Percentiles rank a stretch among this genome's conserved stretches.
phyloP scores from a whole-genome alignment of 2,113 vertebrate species.

The Crypturellus undulatus region DNA sequence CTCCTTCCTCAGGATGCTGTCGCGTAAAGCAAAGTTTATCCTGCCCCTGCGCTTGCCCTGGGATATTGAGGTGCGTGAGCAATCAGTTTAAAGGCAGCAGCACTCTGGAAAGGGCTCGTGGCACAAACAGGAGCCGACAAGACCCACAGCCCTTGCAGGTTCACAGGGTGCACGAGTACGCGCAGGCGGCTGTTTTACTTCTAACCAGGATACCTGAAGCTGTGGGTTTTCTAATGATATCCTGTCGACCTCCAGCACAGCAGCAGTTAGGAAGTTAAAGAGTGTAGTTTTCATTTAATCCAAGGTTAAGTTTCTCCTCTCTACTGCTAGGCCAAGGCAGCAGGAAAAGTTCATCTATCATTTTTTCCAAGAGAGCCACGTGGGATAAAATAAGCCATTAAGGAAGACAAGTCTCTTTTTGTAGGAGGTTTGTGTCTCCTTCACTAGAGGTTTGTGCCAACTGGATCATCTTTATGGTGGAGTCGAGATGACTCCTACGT shows the following conservation, averaged over 20 bases:
- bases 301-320: not conserved
- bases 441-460: too few relatives aligned
- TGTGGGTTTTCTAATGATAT: not conserved
- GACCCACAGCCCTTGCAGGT: fast-evolving
- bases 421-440: not conserved
- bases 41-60: too few relatives aligned
- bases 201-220: not conserved
- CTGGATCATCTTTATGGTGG: not conserved
- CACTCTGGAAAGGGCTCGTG: fast-evolving
- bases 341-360: not conserved
- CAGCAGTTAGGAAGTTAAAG: not conserved
- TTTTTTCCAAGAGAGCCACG: not conserved
- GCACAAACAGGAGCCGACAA: not conserved
- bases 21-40: not conserved
- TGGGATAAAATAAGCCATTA: not conserved
- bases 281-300: fast-evolving
- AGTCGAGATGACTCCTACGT: not conserved
- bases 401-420: not conserved
- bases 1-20: not conserved
- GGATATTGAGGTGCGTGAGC: too few relatives aligned
- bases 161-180: fast-evolving
- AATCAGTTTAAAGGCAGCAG: not conserved
- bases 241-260: not conserved
- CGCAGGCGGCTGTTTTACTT: not conserved
- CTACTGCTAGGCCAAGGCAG: not conserved